Evolutionary conservation across 1,140 invertebrate species (phyloP).

Genomic region (Acromyrmex heyeri): DNA sequence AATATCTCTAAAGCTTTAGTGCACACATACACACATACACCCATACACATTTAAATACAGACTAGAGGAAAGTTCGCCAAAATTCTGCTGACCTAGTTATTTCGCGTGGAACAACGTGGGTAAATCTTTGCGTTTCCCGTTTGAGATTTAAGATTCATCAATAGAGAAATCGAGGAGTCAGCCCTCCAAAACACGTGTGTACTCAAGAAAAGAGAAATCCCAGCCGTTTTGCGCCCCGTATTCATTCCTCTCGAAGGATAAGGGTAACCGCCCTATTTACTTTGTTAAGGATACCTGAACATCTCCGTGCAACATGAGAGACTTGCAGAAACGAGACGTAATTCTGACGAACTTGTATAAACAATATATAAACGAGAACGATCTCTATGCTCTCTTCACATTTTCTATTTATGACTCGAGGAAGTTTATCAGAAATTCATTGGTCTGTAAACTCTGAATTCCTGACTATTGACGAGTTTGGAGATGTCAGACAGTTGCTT

Average conservation of each 20-base stretch:
- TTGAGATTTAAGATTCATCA: slow-evolving; percentile 14
- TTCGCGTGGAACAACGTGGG: neutral
- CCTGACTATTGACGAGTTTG: too few species aligned
- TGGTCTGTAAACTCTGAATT: neutral
- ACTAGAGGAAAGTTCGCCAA: neutral
- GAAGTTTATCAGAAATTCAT: neutral
- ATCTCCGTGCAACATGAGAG: neutral
- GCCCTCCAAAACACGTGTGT: neutral
- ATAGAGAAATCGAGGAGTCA: neutral
- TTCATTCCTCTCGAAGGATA: neutral
- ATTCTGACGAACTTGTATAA: neutral
- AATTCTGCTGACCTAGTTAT: slow-evolving; percentile 43
- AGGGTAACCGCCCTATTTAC: neutral
- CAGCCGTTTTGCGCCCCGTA: neutral
- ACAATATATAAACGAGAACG: neutral
- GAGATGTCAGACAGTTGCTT: neutral
- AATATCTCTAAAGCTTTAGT: too few species aligned
- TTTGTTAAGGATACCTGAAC: slow-evolving; percentile 29
- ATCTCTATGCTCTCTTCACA: neutral
- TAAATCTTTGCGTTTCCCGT: slow-evolving; percentile 24
- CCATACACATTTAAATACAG: neutral
- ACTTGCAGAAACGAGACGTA: neutral
- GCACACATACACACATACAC: too few species aligned
- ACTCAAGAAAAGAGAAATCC: neutral
- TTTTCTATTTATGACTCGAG: neutral